These are phyloP conservation scores for Megatriorchis doriae DNA, from an alignment of 2,113 vertebrate genomes.

Conservation along the genomic window DNA sequence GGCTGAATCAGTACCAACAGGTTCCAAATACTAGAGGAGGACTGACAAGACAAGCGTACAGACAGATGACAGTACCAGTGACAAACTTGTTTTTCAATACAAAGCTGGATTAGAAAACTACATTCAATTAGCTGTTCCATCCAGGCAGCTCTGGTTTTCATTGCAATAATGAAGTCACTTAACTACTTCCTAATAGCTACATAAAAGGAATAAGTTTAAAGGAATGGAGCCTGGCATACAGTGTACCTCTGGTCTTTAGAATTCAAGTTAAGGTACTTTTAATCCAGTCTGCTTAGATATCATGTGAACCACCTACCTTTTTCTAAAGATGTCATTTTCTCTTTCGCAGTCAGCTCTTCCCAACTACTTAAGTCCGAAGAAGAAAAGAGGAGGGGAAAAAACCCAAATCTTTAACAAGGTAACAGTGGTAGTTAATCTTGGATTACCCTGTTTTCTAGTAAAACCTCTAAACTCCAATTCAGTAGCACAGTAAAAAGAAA, in stretches of 20 bases:
- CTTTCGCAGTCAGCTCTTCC: neutral
- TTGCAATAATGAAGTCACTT: neutral
- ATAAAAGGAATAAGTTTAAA: neutral
- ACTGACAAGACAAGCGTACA: neutral
- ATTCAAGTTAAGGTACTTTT: neutral
- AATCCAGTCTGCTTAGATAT: neutral
- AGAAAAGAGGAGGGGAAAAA: neutral
- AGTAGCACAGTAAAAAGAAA: neutral
- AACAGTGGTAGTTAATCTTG: neutral
- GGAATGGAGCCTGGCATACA: neutral
- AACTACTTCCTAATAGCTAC: neutral
- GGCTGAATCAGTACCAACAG: neutral
- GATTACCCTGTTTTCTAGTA: neutral
- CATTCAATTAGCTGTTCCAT: neutral
- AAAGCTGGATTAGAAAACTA: neutral
- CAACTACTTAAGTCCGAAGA: neutral
- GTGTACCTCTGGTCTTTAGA: neutral
- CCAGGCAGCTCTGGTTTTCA: neutral
- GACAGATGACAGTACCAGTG: neutral
- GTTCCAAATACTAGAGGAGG: neutral
- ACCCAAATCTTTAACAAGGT: neutral
- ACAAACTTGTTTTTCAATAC: neutral
- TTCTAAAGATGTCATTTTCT: slow-evolving; percentile 49
- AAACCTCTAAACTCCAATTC: neutral
- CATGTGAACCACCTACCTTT: slow-evolving; percentile 22